Conservation (phyloP, 53 echinoderm and acorn worm species). For the Echinometra lucunter region DNA sequence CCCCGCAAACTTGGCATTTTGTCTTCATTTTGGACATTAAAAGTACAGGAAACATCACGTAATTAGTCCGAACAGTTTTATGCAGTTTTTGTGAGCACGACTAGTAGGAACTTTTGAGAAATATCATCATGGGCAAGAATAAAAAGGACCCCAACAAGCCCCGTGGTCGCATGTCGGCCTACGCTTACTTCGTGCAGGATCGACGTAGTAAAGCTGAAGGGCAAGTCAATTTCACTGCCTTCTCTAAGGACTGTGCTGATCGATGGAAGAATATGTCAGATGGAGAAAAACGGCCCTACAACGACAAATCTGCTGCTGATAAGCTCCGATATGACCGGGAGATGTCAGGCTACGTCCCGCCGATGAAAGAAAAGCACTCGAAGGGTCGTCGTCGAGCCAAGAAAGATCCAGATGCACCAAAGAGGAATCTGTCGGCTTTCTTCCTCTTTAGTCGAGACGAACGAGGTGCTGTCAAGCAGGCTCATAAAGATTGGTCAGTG, state of each 20-base stretch:
- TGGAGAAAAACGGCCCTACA: conserved; percentile 77
- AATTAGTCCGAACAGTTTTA: not conserved
- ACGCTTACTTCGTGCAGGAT: conserved; percentile 93
- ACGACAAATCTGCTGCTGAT: conserved; percentile 84
- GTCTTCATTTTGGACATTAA: not conserved
- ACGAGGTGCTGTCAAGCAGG: conserved; percentile 81
- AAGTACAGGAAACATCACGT: not conserved
- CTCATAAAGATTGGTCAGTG: conserved; percentile 87
- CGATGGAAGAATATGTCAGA: conserved; percentile 91
- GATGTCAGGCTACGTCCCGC: conserved; percentile 87
- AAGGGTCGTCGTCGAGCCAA: conserved; percentile 78
- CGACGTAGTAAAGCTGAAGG: conserved; percentile 74
- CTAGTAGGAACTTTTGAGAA: not conserved
- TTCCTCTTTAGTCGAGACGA: conserved; percentile 97
- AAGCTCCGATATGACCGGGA: conserved; percentile 85
- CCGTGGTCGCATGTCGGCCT: conserved; percentile 95
- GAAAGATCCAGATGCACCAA: conserved; percentile 98
- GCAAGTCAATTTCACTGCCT: conserved; percentile 88
- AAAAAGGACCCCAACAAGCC: conserved; percentile 89
- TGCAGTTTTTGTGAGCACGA: not conserved
- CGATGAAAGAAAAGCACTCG: conserved; percentile 77
- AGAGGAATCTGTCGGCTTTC: conserved; percentile 96
- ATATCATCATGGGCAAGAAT: conserved; percentile 47
- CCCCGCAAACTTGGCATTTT: not conserved
- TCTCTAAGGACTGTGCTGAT: conserved; percentile 95